phyloP scores from a whole-genome alignment of 2,797 vertebrate genomes.

The Scyliorhinus canicula region DNA sequence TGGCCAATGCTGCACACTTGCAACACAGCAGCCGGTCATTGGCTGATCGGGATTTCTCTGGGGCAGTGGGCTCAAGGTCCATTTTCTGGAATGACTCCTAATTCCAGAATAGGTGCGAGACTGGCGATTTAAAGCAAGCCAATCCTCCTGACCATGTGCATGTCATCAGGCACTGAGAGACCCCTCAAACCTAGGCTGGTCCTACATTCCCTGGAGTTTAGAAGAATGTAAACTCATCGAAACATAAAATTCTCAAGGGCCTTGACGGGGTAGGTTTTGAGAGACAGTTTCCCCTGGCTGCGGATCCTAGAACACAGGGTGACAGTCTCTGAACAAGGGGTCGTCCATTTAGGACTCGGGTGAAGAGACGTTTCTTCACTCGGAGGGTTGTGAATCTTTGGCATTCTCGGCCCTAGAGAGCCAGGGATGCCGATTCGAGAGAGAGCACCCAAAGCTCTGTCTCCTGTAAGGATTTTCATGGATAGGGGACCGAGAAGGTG shows the following conservation, averaged over 20 bases:
- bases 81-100: neutral
- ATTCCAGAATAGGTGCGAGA: neutral
- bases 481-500: neutral
- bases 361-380: neutral
- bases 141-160: neutral
- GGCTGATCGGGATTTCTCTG: neutral
- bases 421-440: neutral
- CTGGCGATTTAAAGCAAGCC: neutral
- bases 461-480: neutral
- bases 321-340: neutral
- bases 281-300: neutral
- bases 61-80: neutral
- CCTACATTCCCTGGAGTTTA: neutral
- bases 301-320: neutral
- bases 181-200: neutral
- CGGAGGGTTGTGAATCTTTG: neutral
- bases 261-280: neutral
- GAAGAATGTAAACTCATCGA: neutral
- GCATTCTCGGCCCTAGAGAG: neutral
- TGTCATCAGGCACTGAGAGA: too few relatives aligned
- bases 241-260: neutral
- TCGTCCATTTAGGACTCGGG: too few relatives aligned
- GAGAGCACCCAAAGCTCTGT: accelerated
- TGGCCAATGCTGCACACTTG: too few relatives aligned
- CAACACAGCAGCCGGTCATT: neutral